Evolutionary conservation across 2,888 invertebrate genomes (phyloP).

Genomic region (Cephalotes varians): DNA sequence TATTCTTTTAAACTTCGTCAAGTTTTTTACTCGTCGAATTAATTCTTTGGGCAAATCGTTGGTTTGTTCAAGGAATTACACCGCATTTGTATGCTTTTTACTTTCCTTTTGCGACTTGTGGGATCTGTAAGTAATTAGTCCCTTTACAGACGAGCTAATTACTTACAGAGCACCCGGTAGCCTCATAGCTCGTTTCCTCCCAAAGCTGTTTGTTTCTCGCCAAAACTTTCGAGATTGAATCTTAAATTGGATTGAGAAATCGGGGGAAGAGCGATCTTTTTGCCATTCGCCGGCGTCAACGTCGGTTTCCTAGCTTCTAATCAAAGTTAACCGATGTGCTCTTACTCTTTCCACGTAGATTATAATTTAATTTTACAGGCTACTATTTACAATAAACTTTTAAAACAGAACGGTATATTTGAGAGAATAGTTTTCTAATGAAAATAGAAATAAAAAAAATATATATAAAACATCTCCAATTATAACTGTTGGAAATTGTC

Average conservation of each 20-base stretch:
- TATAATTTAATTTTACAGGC: constrained; percentile 31
- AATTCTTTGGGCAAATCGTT: constrained; percentile 71
- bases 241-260: constrained; percentile 53
- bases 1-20: constrained; percentile 1
- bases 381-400: constrained; percentile 16
- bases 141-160: constrained; percentile 53
- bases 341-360: not conserved
- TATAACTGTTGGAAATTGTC: not conserved
- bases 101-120: constrained; percentile 24
- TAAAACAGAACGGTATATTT: not conserved
- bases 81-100: constrained; percentile 62
- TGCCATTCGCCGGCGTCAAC: constrained; percentile 23
- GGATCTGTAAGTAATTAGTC: constrained; percentile 73
- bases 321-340: constrained; percentile 34
- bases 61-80: constrained; percentile 66
- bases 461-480: no score
- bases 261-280: constrained; percentile 24
- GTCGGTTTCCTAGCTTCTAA: constrained; percentile 30
- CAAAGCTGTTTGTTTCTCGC: constrained; percentile 49
- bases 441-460: not conserved
- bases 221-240: constrained; percentile 55
- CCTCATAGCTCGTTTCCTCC: constrained; percentile 42
- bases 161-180: constrained; percentile 32
- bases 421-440: not conserved
- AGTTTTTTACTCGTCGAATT: constrained; percentile 45